Evolutionary conservation across 2,888 invertebrate species (phyloP).

Genomic region (Agrenia bidenticulata): DNA sequence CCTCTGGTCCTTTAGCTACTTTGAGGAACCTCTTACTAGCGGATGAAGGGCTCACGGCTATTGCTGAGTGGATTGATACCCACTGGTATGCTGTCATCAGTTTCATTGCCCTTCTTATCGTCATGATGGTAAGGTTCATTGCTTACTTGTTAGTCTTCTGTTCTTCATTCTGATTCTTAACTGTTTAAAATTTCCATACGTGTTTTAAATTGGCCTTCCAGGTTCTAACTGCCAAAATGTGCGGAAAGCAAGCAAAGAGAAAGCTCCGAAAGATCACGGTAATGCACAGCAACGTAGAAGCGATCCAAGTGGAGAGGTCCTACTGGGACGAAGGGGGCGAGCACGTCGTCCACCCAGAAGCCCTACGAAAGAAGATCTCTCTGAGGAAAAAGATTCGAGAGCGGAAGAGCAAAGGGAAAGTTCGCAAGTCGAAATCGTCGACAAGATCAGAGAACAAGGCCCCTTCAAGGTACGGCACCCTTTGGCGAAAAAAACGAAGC

Average conservation of each 20-base stretch:
- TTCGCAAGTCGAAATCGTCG: constrained; percentile 5
- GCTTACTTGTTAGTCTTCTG: not conserved
- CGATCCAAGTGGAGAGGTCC: constrained; percentile 77
- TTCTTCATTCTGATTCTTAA: too few relatives aligned
- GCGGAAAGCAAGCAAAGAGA: constrained; percentile 76
- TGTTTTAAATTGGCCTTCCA: constrained; percentile 56
- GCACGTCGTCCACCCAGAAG: constrained; percentile 78
- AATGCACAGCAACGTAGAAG: constrained; percentile 85
- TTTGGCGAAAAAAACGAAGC: constrained; percentile 33
- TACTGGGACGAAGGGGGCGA: constrained; percentile 64
- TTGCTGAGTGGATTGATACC: constrained; percentile 80
- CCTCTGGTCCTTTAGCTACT: constrained; percentile 87
- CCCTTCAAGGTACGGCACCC: constrained; percentile 24
- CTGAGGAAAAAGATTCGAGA: constrained; percentile 76
- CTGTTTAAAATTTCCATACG: not conserved
- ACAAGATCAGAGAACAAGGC: constrained; percentile 5
- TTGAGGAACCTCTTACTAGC: constrained; percentile 80
- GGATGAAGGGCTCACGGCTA: constrained; percentile 84
- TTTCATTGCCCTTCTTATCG: constrained; percentile 71
- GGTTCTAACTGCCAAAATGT: constrained; percentile 76
- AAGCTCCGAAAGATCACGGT: constrained; percentile 85
- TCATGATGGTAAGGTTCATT: constrained; percentile 72
- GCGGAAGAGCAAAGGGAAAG: constrained; percentile 32
- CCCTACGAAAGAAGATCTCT: constrained; percentile 81
- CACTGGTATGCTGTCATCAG: constrained; percentile 89